phyloP scores from a whole-genome alignment of 2,888 invertebrate genomes.

The Drosophila formosana region DNA sequence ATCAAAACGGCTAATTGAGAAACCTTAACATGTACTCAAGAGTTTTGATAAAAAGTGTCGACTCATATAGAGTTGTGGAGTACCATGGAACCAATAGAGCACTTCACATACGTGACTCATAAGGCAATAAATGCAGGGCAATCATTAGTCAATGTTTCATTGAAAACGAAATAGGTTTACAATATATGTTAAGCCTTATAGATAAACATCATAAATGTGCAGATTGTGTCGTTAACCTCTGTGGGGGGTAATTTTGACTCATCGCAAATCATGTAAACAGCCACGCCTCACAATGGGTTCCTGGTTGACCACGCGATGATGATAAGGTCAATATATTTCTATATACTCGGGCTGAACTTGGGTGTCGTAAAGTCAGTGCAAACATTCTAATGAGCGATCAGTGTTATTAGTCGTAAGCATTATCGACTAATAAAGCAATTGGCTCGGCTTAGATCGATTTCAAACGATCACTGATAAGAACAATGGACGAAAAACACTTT shows the following conservation, averaged over 20 bases:
- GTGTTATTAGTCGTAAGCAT: conserved; percentile 24
- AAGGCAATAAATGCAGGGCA: not conserved
- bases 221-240: conserved; percentile 13
- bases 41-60: conserved; percentile 41
- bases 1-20: conserved; percentile 46
- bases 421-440: conserved; percentile 26
- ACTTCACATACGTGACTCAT: conserved; percentile 35
- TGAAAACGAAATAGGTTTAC: conserved; percentile 10
- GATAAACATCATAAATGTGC: conserved; percentile 8
- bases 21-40: conserved; percentile 43
- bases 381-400: conserved; percentile 2
- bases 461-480: conserved; percentile 46
- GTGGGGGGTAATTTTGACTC: conserved; percentile 20
- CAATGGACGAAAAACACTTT: conserved; percentile 5
- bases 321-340: conserved; percentile 32
- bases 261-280: conserved; percentile 22
- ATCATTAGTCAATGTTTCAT: conserved; percentile 25
- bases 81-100: conserved; percentile 16
- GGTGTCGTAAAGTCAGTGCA: not conserved
- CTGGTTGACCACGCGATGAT: conserved; percentile 13
- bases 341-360: conserved; percentile 4
- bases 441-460: conserved; percentile 33
- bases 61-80: conserved; percentile 36
- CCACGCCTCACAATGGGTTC: conserved; percentile 11
- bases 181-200: conserved; percentile 1